Conservation (phyloP, 2,113 vertebrate genomes). For the Neogale vison region DNA sequence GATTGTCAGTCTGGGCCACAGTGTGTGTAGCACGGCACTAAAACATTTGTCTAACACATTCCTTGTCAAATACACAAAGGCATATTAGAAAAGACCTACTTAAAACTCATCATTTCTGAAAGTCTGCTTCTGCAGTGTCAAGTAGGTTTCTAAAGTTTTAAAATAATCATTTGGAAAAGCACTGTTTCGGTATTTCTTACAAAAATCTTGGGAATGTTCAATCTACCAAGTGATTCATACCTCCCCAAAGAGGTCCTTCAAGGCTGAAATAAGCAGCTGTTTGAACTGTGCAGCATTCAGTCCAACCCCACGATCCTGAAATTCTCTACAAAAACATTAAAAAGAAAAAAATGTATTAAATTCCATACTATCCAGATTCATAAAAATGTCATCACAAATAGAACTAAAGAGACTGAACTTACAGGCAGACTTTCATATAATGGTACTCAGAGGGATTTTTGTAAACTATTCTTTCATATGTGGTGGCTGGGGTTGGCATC, state of each 20-base stretch:
- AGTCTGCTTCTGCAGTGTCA: background rate
- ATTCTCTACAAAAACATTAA: conserved; percentile 80
- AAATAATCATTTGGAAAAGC: background rate
- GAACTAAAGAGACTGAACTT: conserved; percentile 76
- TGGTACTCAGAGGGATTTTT: conserved; percentile 87
- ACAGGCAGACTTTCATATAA: conserved; percentile 92
- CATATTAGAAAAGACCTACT: background rate
- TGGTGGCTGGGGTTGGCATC: conserved; percentile 67
- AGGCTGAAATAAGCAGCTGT: conserved; percentile 89
- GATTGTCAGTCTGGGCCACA: background rate
- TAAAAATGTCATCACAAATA: background rate
- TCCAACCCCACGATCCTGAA: conserved; percentile 84
- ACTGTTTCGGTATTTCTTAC: conserved; percentile 13
- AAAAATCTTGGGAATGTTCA: background rate
- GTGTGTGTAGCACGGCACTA: background rate
- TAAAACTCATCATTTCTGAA: background rate
- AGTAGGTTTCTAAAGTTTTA: background rate
- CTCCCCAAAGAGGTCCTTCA: conserved; percentile 93
- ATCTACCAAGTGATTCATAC: conserved; percentile 76
- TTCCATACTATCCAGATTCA: background rate
- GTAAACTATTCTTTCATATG: conserved; percentile 87
- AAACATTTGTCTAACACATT: background rate
- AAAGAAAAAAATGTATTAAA: background rate
- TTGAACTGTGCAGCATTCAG: conserved; percentile 90
- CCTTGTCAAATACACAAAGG: background rate